These are phyloP conservation scores for Ecdyonurus torrentis DNA, from an alignment of 2,888 invertebrate genomes.

Conservation along the genomic window DNA sequence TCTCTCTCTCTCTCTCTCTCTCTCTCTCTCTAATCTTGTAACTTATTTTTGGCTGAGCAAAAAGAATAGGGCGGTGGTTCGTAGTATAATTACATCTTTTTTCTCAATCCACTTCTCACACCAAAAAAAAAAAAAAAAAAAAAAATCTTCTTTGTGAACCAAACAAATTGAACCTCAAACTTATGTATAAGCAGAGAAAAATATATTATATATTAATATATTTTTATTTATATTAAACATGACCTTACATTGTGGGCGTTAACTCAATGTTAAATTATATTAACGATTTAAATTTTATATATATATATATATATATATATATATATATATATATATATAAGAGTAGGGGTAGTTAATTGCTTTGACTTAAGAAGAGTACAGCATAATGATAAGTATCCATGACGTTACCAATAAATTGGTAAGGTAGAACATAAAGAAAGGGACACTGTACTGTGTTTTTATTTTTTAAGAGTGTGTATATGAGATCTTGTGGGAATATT, in stretches of 20 bases:
- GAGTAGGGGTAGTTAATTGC: neutral
- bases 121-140: neutral
- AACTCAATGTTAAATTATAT: neutral
- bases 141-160: too few relatives aligned
- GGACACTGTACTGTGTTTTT: too few relatives aligned
- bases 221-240: neutral
- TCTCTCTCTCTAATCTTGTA: too few relatives aligned
- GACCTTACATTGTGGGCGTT: neutral
- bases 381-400: neutral
- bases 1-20: too few relatives aligned
- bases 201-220: neutral
- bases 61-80: too few relatives aligned
- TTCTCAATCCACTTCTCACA: neutral
- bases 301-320: too few relatives aligned
- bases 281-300: too few relatives aligned
- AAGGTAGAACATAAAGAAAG: neutral
- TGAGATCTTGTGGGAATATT: neutral
- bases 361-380: neutral
- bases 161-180: neutral
- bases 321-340: too few relatives aligned
- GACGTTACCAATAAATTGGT: neutral
- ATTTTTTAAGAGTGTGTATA: too few relatives aligned
- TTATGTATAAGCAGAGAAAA: neutral
- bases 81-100: neutral
- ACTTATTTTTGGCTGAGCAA: neutral